These are phyloP conservation scores for Drosophila obscura DNA, from an alignment of 1,140 invertebrate species.

Conservation along the genomic window DNA sequence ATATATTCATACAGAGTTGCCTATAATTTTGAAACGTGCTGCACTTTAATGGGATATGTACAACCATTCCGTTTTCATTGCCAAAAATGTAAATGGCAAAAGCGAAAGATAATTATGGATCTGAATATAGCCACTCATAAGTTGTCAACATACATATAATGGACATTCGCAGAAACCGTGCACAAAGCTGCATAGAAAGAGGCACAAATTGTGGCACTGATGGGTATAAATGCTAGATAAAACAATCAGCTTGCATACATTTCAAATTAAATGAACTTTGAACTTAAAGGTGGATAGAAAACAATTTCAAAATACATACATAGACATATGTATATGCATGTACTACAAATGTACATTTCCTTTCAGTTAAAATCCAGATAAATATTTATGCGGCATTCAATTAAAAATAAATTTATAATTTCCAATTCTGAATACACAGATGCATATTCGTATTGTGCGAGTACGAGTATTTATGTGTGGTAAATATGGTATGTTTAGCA, in stretches of 20 bases:
- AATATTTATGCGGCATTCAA: slow-evolving; percentile 45
- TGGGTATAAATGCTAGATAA: background rate
- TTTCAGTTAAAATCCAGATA: background rate
- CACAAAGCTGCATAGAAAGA: background rate
- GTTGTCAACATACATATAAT: slow-evolving; percentile 23
- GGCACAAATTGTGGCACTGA: too few species aligned
- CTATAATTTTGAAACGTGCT: slow-evolving; percentile 5
- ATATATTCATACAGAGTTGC: background rate
- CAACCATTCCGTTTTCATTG: slow-evolving; percentile 8
- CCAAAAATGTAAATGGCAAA: slow-evolving; percentile 47
- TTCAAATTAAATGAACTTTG: slow-evolving; percentile 10
- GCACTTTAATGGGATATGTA: slow-evolving; percentile 1
- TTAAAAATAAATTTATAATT: slow-evolving; percentile 19
- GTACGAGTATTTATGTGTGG: background rate
- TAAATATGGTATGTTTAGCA: slow-evolving; percentile 1
- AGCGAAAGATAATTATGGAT: slow-evolving; percentile 38
- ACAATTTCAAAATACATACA: too few species aligned
- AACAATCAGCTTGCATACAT: slow-evolving; percentile 10
- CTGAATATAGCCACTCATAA: slow-evolving; percentile 14
- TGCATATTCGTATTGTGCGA: slow-evolving; percentile 9
- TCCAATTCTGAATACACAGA: slow-evolving; percentile 16
- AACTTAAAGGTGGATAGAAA: background rate
- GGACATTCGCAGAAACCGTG: slow-evolving; percentile 24
- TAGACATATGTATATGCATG: background rate
- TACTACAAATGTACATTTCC: background rate